Base-by-base conservation (phyloP, 2,113 vertebrate genomes). In the Physeter macrocephalus region DNA sequence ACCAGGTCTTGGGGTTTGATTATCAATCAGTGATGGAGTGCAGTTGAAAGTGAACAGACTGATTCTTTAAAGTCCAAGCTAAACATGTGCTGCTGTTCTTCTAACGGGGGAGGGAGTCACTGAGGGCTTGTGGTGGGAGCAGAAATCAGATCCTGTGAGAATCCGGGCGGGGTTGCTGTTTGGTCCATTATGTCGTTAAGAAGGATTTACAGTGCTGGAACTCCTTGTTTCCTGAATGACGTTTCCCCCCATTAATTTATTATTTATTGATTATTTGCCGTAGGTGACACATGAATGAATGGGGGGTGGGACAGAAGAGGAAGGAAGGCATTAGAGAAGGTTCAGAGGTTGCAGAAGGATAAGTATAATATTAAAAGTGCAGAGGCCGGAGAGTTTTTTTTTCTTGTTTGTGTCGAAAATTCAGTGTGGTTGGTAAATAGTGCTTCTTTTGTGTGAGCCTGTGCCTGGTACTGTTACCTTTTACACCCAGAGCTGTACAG, bases 41-140 rank as follows among this genome's bases (percentile, higher is more conserved):
- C 81, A 77, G 95, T 91, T 93, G 93, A 95, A 96, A 94, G 52
- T 66, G 62, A 96, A 89, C 78, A 72, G 62, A 46, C 61, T 85
- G 90, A 91, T 90, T 93, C 85, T 95, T 81, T 41, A 77, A 97
- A 90, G 71, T 95, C 69, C 52, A 82, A 81, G 52, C 93, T 93
- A 89, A 95, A 69, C 67, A 69, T 86, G n/a, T 78, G 9, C 34
- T 83, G 36, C 46, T 90, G 20, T 41, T 91, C 39, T 94, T 77
- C 78, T 89, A 59, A 93, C 3, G 2, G 25, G 25, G 6, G 43
- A 72, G 25, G 97, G 97, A 97, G 82, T 97, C 96, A 96, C 27
- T 12, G 54, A 49, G 81, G 75, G 36, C 23, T 14, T 88, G 86
- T 29, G 89, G 77, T 95, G 74, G 93, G 95, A 96, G 72, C 13